Conservation (phyloP, 1,140 invertebrate species). For the Hormaphis cornu region DNA sequence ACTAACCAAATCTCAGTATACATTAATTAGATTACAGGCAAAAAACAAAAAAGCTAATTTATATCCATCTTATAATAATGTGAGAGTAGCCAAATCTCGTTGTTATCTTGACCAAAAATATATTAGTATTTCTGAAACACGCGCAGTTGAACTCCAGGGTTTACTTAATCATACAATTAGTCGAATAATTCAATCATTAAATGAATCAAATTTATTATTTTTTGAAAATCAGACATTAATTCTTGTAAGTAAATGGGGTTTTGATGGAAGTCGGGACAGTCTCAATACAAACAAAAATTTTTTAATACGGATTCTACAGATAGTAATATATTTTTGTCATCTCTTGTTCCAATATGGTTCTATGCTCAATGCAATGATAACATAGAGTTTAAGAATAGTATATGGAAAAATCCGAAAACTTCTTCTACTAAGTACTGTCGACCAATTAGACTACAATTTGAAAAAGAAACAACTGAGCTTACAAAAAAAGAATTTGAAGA, state of each 20-base stretch:
- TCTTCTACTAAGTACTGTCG: neutral
- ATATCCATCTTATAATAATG: neutral
- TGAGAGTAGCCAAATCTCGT: neutral
- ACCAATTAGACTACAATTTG: neutral
- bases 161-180: neutral
- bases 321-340: neutral
- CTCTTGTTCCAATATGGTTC: neutral
- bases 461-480: neutral
- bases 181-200: neutral
- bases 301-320: neutral
- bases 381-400: neutral
- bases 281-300: slow-evolving; percentile 3
- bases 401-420: neutral
- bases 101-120: neutral
- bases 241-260: neutral
- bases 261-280: neutral
- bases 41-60: neutral
- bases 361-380: neutral
- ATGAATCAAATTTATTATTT: neutral
- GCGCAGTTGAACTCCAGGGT: neutral
- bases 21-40: neutral
- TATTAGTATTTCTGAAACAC: neutral
- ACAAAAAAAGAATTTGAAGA: neutral
- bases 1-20: neutral
- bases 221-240: neutral